These are phyloP conservation scores for Heliconius congener DNA, from an alignment of 1,140 invertebrate species.

Conservation along the genomic window DNA sequence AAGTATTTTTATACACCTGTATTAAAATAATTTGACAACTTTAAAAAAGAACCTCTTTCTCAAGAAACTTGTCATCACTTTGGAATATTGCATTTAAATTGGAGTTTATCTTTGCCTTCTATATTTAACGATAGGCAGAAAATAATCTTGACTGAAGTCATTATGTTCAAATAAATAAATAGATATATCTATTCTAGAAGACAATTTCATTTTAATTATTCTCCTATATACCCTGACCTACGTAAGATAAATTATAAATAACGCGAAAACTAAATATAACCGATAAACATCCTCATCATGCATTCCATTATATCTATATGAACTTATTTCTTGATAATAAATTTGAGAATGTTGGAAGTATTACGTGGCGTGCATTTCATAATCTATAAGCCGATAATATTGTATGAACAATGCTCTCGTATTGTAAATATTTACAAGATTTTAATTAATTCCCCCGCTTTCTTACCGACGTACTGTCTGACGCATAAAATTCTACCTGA, in stretches of 20 bases:
- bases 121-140: too few relatives aligned
- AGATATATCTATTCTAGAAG: too few relatives aligned
- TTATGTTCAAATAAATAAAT: too few relatives aligned
- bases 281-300: background rate
- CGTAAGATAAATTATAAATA: too few relatives aligned
- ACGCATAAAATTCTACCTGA: background rate
- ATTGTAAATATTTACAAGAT: conserved; percentile 4
- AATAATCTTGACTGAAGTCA: too few relatives aligned
- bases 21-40: too few relatives aligned
- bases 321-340: background rate
- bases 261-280: background rate
- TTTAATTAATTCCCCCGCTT: background rate
- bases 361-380: conserved; percentile 16
- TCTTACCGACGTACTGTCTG: conserved; percentile 1
- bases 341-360: conserved; percentile 2
- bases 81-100: too few relatives aligned
- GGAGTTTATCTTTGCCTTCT: too few relatives aligned
- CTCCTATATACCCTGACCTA: too few relatives aligned
- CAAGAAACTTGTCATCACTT: too few relatives aligned
- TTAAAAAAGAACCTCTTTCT: too few relatives aligned
- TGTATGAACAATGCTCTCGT: conserved; percentile 8
- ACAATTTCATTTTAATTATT: background rate
- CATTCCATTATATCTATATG: background rate
- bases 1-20: too few relatives aligned
- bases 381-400: conserved; percentile 25